Evolutionary conservation across 2,113 vertebrate species (phyloP).

Genomic region (Macquaria ambigua): DNA sequence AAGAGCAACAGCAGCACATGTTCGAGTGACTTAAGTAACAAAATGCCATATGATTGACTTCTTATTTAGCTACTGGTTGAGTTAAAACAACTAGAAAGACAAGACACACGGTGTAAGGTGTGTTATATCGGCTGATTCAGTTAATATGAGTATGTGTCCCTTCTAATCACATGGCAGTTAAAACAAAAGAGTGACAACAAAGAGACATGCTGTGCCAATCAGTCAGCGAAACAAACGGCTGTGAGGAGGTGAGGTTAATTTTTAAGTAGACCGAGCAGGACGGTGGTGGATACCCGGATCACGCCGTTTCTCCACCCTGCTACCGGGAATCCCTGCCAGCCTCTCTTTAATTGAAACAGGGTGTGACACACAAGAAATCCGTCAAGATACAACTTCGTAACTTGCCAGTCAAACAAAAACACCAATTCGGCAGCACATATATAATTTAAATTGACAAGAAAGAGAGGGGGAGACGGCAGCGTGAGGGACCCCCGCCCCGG

Average conservation of each 20-base stretch:
- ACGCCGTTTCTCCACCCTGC: slow-evolving; percentile 8
- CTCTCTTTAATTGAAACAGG: slow-evolving; percentile 57
- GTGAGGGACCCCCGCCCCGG: background rate
- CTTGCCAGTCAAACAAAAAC: background rate
- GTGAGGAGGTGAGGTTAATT: background rate
- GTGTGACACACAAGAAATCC: slow-evolving; percentile 70
- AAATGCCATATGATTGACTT: background rate
- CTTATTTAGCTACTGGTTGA: background rate
- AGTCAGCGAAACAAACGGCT: background rate
- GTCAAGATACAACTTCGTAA: slow-evolving; percentile 40
- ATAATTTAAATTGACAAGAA: background rate
- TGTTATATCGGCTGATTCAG: background rate
- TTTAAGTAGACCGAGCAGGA: background rate
- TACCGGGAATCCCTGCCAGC: slow-evolving; percentile 35
- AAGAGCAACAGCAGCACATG: background rate
- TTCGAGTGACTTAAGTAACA: background rate
- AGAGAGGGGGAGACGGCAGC: background rate
- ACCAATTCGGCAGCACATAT: background rate
- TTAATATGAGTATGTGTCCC: background rate
- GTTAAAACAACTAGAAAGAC: background rate
- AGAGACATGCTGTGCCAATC: background rate
- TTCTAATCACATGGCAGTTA: slow-evolving; percentile 27
- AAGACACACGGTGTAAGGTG: background rate
- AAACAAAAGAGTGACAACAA: slow-evolving; percentile 56
- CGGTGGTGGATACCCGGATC: background rate